Conservation (phyloP, 2,888 invertebrate genomes). For the Eupithecia subfuscata region DNA sequence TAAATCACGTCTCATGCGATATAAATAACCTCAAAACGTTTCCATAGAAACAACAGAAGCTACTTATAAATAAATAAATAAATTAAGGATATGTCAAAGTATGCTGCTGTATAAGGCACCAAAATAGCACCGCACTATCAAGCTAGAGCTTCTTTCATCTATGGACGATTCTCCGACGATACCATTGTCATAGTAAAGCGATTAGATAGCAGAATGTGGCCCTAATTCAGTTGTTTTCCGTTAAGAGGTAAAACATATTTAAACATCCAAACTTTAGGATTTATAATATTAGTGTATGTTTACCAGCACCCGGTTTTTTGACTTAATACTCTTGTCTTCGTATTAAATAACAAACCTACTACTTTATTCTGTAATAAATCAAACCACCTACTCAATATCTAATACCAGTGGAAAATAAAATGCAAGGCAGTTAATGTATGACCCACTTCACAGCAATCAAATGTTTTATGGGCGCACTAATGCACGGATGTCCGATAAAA, state of each 20-base stretch:
- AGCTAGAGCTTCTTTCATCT: no score
- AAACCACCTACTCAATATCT: conserved; percentile 15
- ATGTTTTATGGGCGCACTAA: conserved; percentile 22
- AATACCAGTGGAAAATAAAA: conserved; percentile 21
- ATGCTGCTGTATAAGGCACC: no score
- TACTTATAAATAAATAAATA: no score
- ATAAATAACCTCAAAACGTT: no score
- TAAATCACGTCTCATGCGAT: no score
- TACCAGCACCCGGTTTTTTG: background rate
- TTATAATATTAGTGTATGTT: background rate
- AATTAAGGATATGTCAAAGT: no score
- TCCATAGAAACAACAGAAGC: no score
- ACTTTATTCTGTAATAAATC: conserved; percentile 5
- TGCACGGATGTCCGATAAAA: conserved; percentile 25
- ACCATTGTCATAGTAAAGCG: no score
- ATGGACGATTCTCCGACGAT: no score
- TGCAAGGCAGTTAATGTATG: conserved; percentile 11
- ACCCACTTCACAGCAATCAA: conserved; percentile 32
- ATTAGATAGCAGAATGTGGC: no score
- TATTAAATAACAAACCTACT: background rate
- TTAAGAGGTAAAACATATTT: background rate
- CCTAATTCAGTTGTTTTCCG: no score
- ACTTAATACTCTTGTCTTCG: background rate
- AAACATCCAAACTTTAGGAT: background rate
- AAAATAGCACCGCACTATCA: no score